These are phyloP conservation scores for Ichneumoninae sp. DNA, from an alignment of 2,888 invertebrate genomes.

Conservation along the genomic window DNA sequence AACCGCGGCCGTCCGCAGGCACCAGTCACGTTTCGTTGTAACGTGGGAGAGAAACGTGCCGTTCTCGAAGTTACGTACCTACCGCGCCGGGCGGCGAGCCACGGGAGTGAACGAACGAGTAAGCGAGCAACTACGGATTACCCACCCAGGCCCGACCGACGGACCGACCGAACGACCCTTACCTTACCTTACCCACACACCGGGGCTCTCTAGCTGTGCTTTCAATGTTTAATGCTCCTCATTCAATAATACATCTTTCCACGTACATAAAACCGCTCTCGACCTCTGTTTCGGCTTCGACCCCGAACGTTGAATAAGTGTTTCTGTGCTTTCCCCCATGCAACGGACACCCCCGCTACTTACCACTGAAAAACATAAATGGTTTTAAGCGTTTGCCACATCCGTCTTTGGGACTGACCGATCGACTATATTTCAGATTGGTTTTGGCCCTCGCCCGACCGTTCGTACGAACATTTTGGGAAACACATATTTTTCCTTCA, in stretches of 20 bases:
- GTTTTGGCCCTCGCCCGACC: too few relatives aligned
- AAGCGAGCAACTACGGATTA: conserved; percentile 24
- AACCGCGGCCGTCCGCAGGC: conserved; percentile 71
- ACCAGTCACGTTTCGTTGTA: conserved; percentile 76
- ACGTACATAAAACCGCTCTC: background rate
- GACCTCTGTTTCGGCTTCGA: background rate
- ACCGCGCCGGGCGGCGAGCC: conserved; percentile 17
- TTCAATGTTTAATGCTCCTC: conserved; percentile 23
- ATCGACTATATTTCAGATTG: too few relatives aligned
- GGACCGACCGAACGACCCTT: conserved; percentile 10
- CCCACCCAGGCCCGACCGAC: conserved; percentile 18
- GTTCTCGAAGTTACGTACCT: conserved; percentile 60
- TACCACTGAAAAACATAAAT: too few relatives aligned
- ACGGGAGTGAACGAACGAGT: conserved; percentile 27
- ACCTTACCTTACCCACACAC: conserved; percentile 14
- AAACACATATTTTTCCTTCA: too few relatives aligned
- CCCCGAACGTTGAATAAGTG: conserved; percentile 7
- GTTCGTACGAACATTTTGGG: too few relatives aligned
- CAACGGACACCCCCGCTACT: background rate
- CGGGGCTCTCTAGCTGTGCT: conserved; percentile 12
- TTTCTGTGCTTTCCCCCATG: conserved; percentile 9
- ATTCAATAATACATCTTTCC: conserved; percentile 32
- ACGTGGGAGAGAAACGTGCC: conserved; percentile 66
- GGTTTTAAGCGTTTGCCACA: background rate
- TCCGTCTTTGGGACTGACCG: too few relatives aligned